phyloP scores from a whole-genome alignment of 1,140 invertebrate genomes.

The Hypothenemus hampei region DNA sequence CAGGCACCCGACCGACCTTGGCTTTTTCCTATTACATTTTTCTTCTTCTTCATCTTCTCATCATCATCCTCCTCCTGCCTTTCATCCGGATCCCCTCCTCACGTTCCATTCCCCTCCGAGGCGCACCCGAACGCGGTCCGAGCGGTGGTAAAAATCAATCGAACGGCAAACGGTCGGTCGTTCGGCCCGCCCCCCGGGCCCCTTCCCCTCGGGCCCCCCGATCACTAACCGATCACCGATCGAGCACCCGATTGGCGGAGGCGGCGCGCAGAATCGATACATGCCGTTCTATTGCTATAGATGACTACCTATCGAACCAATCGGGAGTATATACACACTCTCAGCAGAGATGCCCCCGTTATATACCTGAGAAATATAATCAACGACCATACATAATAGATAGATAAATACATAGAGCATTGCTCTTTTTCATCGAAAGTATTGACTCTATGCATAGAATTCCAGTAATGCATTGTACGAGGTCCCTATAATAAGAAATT shows the following conservation, averaged over 20 bases:
- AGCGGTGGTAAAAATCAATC: slow-evolving; percentile 26
- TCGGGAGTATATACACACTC: slow-evolving; percentile 36
- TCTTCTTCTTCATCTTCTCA: no score
- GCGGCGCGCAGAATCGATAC: slow-evolving; percentile 45
- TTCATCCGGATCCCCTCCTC: no score
- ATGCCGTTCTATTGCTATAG: slow-evolving; percentile 47
- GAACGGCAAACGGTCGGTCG: slow-evolving; percentile 22
- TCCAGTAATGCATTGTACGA: no score
- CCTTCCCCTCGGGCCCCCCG: slow-evolving; percentile 12
- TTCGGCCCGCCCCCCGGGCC: slow-evolving; percentile 12
- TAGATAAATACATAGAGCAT: no score
- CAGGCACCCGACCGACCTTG: no score
- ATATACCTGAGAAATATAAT: slow-evolving; percentile 20
- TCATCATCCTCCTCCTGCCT: no score
- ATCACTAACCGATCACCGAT: slow-evolving; percentile 23
- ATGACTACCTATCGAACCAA: slow-evolving; percentile 47
- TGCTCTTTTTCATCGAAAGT: no score
- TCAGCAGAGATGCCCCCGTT: no score
- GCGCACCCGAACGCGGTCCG: slow-evolving; percentile 1
- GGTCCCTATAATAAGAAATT: no score
- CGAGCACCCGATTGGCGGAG: slow-evolving; percentile 37
- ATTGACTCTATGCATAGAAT: no score
- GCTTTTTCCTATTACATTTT: no score
- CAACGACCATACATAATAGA: no score
- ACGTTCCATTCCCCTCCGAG: not conserved